Evolutionary conservation across 2,113 vertebrate species (phyloP), one percentile per base, ranked within the genome.

Genomic region (Solea solea): DNA sequence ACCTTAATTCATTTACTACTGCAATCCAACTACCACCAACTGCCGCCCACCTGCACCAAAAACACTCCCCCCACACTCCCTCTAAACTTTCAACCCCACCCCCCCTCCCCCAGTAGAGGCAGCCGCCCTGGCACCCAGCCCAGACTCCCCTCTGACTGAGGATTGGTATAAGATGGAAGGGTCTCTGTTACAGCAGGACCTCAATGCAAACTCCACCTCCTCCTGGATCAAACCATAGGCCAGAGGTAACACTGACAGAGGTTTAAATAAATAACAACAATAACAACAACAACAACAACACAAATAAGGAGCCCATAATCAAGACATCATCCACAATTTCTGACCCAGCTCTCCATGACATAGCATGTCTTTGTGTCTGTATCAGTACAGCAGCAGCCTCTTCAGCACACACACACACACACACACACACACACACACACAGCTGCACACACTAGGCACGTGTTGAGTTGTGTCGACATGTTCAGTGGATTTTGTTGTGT

Each of bases 171-270:
- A 93, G 87, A 91, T 90, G 86, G 92, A 94, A 81, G 92, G 91
- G 89, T 93, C 91, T 83, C 92, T 93, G 85, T 80, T 93, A 92
- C 93, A 93, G 90, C 93, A 94, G 91, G 94, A 94, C 90, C 92
- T 94, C 92, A 94, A 93, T 94, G 94, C 93, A 91, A 94, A 94
- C 91, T 93, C 94, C 82, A 93, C 93, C 86, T 93, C 93, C 76
- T 92, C 93, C 89, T 94, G 93, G 94, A 94, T 93, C 92, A 94
- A 94, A 93, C 92, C 92, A 49, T 94, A 94, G 90, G 75, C 74
- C 84, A 89, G 91, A 93, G 92, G 90, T 93, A 94, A 94, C 72
- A 79, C 66, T 76, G 46, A 79, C 46, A 58, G 21, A 66, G 51
- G 7, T 39, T 48, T 5, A 8, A 54, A 34, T 40, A 28, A 60